Evolutionary conservation across 2,888 invertebrate species (phyloP), one percentile per base, ranked within the genome.

Genomic region (Branchellion lobata): DNA sequence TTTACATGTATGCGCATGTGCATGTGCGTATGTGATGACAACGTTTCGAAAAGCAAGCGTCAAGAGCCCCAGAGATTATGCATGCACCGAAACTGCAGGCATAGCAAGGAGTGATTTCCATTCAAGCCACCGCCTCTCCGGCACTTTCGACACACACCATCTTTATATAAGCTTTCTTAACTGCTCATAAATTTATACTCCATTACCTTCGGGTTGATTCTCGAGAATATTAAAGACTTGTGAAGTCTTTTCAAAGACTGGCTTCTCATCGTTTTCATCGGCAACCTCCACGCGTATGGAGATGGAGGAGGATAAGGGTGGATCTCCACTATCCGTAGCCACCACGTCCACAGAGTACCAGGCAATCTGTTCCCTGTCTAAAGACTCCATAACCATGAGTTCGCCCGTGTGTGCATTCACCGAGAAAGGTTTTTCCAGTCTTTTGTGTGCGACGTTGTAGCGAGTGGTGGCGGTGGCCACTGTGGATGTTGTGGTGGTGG

Each of bases 231-330:
- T 75, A 47, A 75, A 75, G 2, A 24, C n/a, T 18, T 53, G 11
- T n/a, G 47, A 47, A 31, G 29, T 1, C n/a, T 24, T 2, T 53
- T 47, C 40, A 53, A 75, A 75, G 1, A 29, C 31, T 24, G 75
- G 75, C 33, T 27, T 75, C 53, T 53, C 75, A 29, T 75, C 75
- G 31, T 75, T 75, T 31, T 53, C 53, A 53, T 75, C 75, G 21
- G 14, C n/a, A 18, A 75, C 75, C 21, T 21, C 24, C 29, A 75
- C 75, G 24, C 27, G 51, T 18, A 75, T 53, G 8, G n/a, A 3
- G 11, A n/a, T 18, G 24, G 27, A 27, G 18, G 36, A 51, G 18
- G 21, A 27, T 29, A 31, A 40, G 1, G 53, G 27, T 0, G 75
- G 75, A 3, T 24, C 29, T 1, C 75, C 75, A 29, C 0, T 2